Evolutionary conservation across 1,140 invertebrate species (phyloP), one percentile per base, ranked within the genome.

Genomic region (Wiebesia pumilae): DNA sequence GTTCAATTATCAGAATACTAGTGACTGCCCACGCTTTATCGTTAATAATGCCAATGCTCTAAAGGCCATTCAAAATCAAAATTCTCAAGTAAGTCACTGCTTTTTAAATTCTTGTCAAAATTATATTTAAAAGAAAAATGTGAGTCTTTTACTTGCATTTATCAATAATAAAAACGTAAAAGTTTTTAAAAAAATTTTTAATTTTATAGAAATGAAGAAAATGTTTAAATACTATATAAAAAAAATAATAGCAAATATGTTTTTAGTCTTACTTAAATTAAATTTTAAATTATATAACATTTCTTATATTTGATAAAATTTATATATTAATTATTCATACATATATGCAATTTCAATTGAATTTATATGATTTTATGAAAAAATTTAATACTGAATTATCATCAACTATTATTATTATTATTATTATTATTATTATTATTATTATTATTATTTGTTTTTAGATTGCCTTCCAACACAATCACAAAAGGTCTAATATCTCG

Each of bases 11-110:
- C 92, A 92, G 40, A 90, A 84, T 58, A 73, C 89, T 2, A 91
- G 91, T n/a, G 88, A 90, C 75, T 93, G 91, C 88, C 92, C 92
- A 82, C 90, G 90, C 81, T 93, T 90, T 87, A 88, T 92, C 85
- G 89, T 90, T 89, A 92, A 88, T 75, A 91, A 90, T 87, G 88
- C 82, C 38, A 92, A 93, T 30, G 86, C 88, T 75, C 67, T 92
- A 0, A 93, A 93, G 58, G 88, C 87, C 33, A 67, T 91, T 40
- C 87, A 89, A 12, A 91, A 90, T 10, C 85, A 87, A 58, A 90
- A 88, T 84, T 88, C 89, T 71, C 85, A 86, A 75, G 85, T 86
- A n/a, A 77, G 3, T 79, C 3, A 58, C 12, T 58, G 58, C 19
- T 54, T 21, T 9, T 62, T 24, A 35, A 69, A 69, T 35, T 69